These are phyloP conservation scores for Drosophila seguyi DNA, from an alignment of 1,140 invertebrate genomes.

Conservation along the genomic window DNA sequence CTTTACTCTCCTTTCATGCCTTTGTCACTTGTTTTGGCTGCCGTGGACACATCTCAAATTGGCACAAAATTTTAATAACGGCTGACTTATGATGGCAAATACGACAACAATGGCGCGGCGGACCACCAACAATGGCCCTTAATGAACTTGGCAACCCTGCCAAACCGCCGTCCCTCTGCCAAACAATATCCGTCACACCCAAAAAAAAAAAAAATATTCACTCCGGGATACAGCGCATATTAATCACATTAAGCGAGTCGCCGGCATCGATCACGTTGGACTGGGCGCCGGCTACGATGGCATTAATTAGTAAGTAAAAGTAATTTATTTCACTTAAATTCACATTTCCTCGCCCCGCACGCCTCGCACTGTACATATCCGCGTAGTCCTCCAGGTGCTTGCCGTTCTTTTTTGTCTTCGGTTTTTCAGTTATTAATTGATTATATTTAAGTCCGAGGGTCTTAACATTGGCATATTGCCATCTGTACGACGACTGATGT, in stretches of 20 bases:
- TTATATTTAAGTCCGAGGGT: slow-evolving; percentile 72
- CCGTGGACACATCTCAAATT: slow-evolving; percentile 72
- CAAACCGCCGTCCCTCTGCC: slow-evolving; percentile 15
- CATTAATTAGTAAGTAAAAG: slow-evolving; percentile 94
- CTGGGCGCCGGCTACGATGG: slow-evolving; percentile 95
- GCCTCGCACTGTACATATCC: slow-evolving; percentile 4
- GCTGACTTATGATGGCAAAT: slow-evolving; percentile 61
- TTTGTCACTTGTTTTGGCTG: slow-evolving; percentile 36
- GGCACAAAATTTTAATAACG: slow-evolving; percentile 74
- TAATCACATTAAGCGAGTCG: slow-evolving; percentile 95
- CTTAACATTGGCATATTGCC: slow-evolving; percentile 79
- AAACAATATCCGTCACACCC: slow-evolving; percentile 57
- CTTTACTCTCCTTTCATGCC: slow-evolving; percentile 53
- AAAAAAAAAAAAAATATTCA: not conserved
- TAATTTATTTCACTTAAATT: slow-evolving; percentile 84
- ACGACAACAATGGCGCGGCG: slow-evolving; percentile 45
- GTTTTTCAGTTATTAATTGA: slow-evolving; percentile 80
- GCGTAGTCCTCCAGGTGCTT: slow-evolving; percentile 52
- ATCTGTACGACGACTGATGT: slow-evolving; percentile 20
- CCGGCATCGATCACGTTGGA: slow-evolving; percentile 95
- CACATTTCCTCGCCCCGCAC: slow-evolving; percentile 56
- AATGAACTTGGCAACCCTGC: slow-evolving; percentile 65
- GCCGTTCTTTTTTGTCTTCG: not conserved
- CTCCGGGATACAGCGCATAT: slow-evolving; percentile 91
- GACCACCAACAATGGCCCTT: slow-evolving; percentile 66